Percentiles rank a stretch among this genome's conserved stretches.
phyloP scores from a whole-genome alignment of 2,888 invertebrate species.

The Caenorhabditis sp. region DNA sequence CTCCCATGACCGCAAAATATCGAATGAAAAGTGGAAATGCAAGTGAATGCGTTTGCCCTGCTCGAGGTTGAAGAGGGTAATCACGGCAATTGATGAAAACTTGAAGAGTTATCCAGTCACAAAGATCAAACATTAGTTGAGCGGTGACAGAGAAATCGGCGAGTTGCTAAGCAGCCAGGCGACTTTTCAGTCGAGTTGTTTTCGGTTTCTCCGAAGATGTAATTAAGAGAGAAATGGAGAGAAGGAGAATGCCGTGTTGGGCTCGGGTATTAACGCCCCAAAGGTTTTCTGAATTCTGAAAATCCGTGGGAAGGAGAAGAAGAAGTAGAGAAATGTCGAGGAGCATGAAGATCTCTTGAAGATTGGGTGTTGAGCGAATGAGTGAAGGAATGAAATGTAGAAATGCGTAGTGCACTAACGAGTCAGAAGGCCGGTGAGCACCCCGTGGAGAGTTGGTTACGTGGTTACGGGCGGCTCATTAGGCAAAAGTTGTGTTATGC shows the following conservation, averaged over 20 bases:
- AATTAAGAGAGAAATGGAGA: conserved; percentile 22
- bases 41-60: no score
- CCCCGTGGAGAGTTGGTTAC: no score
- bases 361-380: no score
- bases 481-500: no score
- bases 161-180: conserved; percentile 5
- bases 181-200: conserved; percentile 22
- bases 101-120: conserved; percentile 6
- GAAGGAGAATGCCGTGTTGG: conserved; percentile 19
- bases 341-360: no score
- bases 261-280: background rate
- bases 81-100: background rate
- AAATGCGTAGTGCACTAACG: no score
- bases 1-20: conserved; percentile 10
- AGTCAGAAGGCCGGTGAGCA: no score
- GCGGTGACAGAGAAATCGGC: background rate
- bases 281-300: background rate
- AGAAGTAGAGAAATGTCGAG: background rate
- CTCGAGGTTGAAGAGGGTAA: conserved; percentile 5
- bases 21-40: background rate
- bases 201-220: conserved; percentile 21
- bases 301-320: conserved; percentile 11
- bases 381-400: no score
- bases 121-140: conserved; percentile 29
- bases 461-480: no score